Evolutionary conservation across 2,888 invertebrate genomes (phyloP), one percentile per base, ranked within the genome.

Genomic region (Vannuccia rotundouncinata): DNA sequence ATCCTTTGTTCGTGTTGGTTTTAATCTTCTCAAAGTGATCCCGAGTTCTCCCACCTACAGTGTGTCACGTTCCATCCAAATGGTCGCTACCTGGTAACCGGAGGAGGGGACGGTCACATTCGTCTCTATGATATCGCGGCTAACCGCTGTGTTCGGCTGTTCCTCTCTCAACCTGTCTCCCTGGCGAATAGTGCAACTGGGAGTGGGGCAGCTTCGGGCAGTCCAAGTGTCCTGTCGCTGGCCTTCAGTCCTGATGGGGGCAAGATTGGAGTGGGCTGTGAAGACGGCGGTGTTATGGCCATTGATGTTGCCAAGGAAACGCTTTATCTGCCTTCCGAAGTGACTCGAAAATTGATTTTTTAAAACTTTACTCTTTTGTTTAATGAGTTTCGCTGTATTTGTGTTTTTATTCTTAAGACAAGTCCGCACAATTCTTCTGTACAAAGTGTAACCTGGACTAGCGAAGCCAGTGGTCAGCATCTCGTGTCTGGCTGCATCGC

Each of bases 1-100:
- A 13, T 25, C 75, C 28, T 25, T 22, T 17, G 22, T 75, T 17
- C 91, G 92, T 86, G 91, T 94, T n/a, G 92, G 92, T 85, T 95
- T 96, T 89, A 96, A 96, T 89, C 94, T 95, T 0, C 96, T 95
- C 88, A 92, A 93, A 83, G 91, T 92, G 84, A 95, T 96, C 87
- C 86, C 95, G 83, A 95, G 94, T 59, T 93, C 94, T 96, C 95
- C 95, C 92, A 91, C 83, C 91, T 94, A 79, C 92, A 92, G 82
- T 93, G 93, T 85, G 94, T 93, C 13, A 92, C 92, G 83, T 90
- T 93, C 25, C 77, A 66, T 27, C 66, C 66, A 2, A 59, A 77
- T 31, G 77, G 77, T 31, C 77, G 77, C 25, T 59, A 45, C 2
- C 31, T 77, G 77, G 77, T 27, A 17, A 59, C 59, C 22, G 77